Evolutionary conservation across 2,888 invertebrate species (phyloP).

Genomic region (Ischnura elegans): DNA sequence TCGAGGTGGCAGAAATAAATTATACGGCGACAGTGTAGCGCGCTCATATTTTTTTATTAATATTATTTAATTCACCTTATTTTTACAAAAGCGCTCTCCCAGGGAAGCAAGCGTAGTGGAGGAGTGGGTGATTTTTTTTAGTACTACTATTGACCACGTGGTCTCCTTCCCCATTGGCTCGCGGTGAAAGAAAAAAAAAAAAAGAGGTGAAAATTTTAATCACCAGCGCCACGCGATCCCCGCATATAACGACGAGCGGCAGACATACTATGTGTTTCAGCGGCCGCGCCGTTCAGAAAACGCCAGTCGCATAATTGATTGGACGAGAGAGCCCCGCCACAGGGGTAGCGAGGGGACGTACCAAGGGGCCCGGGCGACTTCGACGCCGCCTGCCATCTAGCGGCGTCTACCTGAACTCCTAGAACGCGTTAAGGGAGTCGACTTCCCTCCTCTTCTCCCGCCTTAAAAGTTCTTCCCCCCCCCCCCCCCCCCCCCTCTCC

Average conservation of each 20-base stretch:
- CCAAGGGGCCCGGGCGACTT: not conserved
- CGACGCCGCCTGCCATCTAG: constrained; percentile 58
- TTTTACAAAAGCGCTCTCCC: not conserved
- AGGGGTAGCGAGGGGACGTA: not conserved
- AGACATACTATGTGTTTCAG: constrained; percentile 45
- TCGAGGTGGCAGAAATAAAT: constrained; percentile 20
- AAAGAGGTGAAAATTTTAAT: constrained; percentile 45
- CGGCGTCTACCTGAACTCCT: constrained; percentile 43
- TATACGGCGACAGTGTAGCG: constrained; percentile 38
- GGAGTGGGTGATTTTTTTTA: constrained; percentile 23
- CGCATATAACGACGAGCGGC: constrained; percentile 29
- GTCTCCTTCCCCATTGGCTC: constrained; percentile 57
- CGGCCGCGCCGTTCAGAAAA: constrained; percentile 52
- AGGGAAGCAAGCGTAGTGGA: constrained; percentile 33
- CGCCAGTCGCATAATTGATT: constrained; percentile 60
- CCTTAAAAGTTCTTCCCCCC: not conserved
- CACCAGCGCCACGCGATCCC: constrained; percentile 41
- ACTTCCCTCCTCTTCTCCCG: not conserved
- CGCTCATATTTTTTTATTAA: not conserved
- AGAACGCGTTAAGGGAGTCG: not conserved
- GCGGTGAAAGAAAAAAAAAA: too few species aligned
- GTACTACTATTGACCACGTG: constrained; percentile 63
- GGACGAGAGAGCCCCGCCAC: constrained; percentile 30
- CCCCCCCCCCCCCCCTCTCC: not conserved
- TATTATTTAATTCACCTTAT: too few species aligned